Conservation (phyloP, 2,888 invertebrate species). For the Philereme transversata region DNA sequence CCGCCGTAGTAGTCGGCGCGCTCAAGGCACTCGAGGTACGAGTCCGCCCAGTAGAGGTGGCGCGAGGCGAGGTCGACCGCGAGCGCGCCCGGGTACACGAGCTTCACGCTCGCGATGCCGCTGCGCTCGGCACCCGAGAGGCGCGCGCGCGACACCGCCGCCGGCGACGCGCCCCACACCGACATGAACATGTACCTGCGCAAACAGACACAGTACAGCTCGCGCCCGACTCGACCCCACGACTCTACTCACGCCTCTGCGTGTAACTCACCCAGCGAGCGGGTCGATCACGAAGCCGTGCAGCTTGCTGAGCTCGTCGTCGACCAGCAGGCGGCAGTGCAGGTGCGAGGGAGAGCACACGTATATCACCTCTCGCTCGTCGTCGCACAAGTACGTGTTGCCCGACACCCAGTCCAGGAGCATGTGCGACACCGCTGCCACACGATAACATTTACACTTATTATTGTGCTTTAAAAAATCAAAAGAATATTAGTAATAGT, state of each 20-base stretch:
- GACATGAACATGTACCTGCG: constrained; percentile 88
- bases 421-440: constrained; percentile 88
- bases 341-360: constrained; percentile 86
- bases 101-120: constrained; percentile 85
- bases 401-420: constrained; percentile 93
- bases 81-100: constrained; percentile 91
- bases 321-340: constrained; percentile 88
- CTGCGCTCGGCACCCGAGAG: constrained; percentile 86
- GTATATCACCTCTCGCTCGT: constrained; percentile 87
- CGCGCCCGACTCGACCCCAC: background rate
- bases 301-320: constrained; percentile 87
- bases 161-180: constrained; percentile 87
- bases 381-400: constrained; percentile 94
- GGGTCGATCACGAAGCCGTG: constrained; percentile 91
- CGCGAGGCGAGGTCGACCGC: constrained; percentile 88
- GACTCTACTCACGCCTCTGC: constrained; percentile 44
- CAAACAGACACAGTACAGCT: constrained; percentile 43
- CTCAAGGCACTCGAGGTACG: constrained; percentile 91
- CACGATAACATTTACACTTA: background rate
- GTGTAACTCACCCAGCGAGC: constrained; percentile 45
- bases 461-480: too few relatives aligned
- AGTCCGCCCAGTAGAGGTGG: constrained; percentile 92
- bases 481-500: background rate
- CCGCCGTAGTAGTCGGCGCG: constrained; percentile 90
- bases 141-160: constrained; percentile 86